Base-by-base conservation (phyloP, 2,888 invertebrate species). In the Phengaris alcon region DNA sequence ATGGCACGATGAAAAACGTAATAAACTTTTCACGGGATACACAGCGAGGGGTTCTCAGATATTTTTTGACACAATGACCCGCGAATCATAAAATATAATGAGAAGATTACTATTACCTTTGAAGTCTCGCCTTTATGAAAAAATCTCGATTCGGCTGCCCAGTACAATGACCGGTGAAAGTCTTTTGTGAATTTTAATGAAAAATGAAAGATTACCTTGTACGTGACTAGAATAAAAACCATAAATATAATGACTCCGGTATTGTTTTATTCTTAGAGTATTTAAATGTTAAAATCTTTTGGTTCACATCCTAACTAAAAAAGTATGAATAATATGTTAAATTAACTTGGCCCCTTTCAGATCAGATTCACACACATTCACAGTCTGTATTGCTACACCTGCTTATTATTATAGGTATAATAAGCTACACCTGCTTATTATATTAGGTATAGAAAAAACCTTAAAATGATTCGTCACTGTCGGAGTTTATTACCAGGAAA, bases 31-130 rank as follows among this genome's bases (percentile, higher is more conserved):
- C 35, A 12, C 22, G 10, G 13, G 35, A 64, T 64, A 44, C 9
- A 64, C 10, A 44, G 64, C 35, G 6, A 64, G 10, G 10, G 12
- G 12, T 13, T 12, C 35, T 64, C 44, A 12, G 64, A 44, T 64
- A 64, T 35, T 64, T 52, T 64, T 35, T 35, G 64, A 64, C 64
- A 10, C 64, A 35, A 64, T 35, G 64, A 64, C 64, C 35, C 35
- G 22, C 12, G 35, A 64, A 64, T 5, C 64, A 35, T 64, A 44
- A 64, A 64, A 64, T 64, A 59, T 59, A 59, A 59, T 64, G 13
- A 64, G 64, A 64, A 64, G 64, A 64, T 64, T 64, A 64, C 35
- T 64, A 64, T 55, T n/a, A n/a, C 64, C 64, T 64, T 64, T 64
- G 64, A 44, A 64, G 64, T 44, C 35, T 64, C 35, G 64, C 35